Evolutionary conservation across 1,140 invertebrate species (phyloP), one percentile per base, ranked within the genome.

Genomic region (Penaeus japonicus): DNA sequence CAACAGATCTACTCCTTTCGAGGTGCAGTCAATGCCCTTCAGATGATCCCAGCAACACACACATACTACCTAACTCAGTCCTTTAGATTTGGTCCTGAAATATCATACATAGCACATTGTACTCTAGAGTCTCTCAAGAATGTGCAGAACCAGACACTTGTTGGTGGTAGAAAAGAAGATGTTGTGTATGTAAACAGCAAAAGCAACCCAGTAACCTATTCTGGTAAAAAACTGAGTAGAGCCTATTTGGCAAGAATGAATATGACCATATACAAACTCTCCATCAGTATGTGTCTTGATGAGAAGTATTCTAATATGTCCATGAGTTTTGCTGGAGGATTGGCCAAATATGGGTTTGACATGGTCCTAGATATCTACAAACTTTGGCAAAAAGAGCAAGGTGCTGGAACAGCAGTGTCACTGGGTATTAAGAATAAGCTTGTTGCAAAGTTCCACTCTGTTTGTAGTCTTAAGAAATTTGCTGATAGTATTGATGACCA

Each of bases 1-100:
- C 93, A 93, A 89, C 93, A 93, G 89, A 93, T 93, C 78, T 93
- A 93, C 91, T 90, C 92, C 18, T 93, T 93, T 84, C 91, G 93
- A 81, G 92, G 93, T 24, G 93, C 93, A 12, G 91, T 92, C 35
- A 93, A 93, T 91, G 92, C 92, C 7, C 91, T 93, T 90, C 81
- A 91, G 17, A 89, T 30, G 32, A 89, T 93, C 10, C 4, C 24
- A 17, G 89, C 92, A 0, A 92, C 92, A 4, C 91, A 92, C 57
- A 92, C 91, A 15, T 93, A 92, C 89, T 93, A 93, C 90, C 92
- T 93, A 22, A 93, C 92, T 39, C 92, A 93, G 90, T 91, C 91
- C 35, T 91, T 91, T 62, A 62, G 91, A 75, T 91, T 91, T 89
- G 91, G 91, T 18, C 91, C 91, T 10, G 90, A 91, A 83, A 89